Base-by-base conservation (phyloP, 2,113 vertebrate species). In the Pyxicephalus adspersus region DNA sequence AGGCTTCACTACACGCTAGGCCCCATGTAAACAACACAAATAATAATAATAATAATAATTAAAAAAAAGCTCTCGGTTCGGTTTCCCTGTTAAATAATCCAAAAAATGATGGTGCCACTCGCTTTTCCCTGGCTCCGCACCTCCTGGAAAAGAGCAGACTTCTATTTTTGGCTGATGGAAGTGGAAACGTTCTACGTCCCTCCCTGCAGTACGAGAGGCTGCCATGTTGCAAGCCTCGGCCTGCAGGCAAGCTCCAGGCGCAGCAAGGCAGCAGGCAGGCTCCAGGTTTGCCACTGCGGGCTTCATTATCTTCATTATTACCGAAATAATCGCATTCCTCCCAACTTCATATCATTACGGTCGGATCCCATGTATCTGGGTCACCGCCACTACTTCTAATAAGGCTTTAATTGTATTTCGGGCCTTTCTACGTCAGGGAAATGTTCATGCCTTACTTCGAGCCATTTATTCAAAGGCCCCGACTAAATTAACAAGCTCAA, bases 151-250 rank as follows among this genome's bases (percentile, higher is more conserved):
- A 52, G 25, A 28, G 57, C 55, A 45, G 58, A 28, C 38, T 54
- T 50, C 67, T 81, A 81, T 81, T 81, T 81, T 73, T 81, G 78
- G 78, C 67, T 20, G 58, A 11, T 81, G 60, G 58, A 81, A 54
- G 58, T 81, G 78, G 68, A 73, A 81, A 61, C 20, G 16, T 63
- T 64, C 19, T 58, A 25, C 38, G 20, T 81, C 58, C 34, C 28
- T 64, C 58, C 25, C 58, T 52, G 64, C 58, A 38, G 68, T 64
- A 71, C 22, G 23, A 29, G 65, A 63, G 57, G 52, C 55, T 60
- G 38, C 66, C 28, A 51, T 54, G 3, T 61, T 50, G 58, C 22
- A 51, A 50, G 55, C 25, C 77, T 23, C 34, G 66, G 45, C 55
- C 77, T 68, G 61, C 29, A 71, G 77, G 77, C 55, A 52, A 63